Evolutionary conservation across 2,113 vertebrate genomes (phyloP).

Genomic region (Trochalopteron elliotii): DNA sequence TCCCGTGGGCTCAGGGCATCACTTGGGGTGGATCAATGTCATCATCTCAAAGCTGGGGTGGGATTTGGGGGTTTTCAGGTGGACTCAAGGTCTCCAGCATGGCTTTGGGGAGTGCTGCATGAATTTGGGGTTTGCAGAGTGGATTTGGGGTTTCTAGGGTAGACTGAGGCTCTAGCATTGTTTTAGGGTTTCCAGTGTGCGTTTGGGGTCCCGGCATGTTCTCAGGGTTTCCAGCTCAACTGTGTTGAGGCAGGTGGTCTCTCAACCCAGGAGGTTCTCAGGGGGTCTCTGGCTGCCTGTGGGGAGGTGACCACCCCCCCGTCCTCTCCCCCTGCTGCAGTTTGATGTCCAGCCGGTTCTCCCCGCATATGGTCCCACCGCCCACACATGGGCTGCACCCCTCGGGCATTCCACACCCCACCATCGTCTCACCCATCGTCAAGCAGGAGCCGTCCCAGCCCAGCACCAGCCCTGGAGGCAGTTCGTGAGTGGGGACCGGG

Average conservation of each 20-base stretch:
- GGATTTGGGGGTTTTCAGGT: background rate
- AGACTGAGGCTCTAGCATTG: too few species aligned
- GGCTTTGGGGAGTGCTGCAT: background rate
- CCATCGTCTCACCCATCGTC: slow-evolving; percentile 83
- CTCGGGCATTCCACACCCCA: slow-evolving; percentile 86
- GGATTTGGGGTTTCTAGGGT: background rate
- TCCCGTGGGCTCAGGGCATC: background rate
- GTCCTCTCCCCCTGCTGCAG: slow-evolving; percentile 42
- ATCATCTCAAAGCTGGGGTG: background rate
- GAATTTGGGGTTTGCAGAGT: too few species aligned
- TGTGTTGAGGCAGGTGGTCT: background rate
- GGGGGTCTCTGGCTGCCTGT: fast-evolving
- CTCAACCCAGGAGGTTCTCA: background rate
- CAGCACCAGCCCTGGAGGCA: slow-evolving; percentile 71
- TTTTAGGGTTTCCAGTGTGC: background rate
- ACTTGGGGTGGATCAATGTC: fast-evolving
- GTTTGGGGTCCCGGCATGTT: background rate
- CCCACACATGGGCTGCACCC: slow-evolving; percentile 85
- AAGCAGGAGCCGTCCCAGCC: slow-evolving; percentile 88
- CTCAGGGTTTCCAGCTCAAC: fast-evolving
- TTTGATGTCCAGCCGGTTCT: slow-evolving; percentile 91
- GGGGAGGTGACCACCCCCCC: background rate
- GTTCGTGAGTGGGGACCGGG: slow-evolving; percentile 75
- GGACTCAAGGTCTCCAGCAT: background rate
- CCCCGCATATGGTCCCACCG: slow-evolving; percentile 84